These are phyloP conservation scores for Myoxocephalus aenaeus DNA, from an alignment of 2,797 vertebrate species.

Conservation along the genomic window DNA sequence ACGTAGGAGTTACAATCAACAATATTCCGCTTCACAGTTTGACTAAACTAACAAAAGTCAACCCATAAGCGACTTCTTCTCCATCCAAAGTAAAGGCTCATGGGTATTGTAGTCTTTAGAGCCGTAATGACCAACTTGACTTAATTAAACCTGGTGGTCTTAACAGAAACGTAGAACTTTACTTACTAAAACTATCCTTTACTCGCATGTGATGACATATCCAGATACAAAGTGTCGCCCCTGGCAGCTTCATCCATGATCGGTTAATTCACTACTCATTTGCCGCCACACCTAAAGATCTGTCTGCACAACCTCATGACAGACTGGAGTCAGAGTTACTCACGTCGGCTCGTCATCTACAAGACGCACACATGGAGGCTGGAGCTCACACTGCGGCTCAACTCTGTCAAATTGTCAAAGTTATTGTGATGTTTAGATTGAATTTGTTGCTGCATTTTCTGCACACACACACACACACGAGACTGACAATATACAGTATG, in stretches of 20 bases:
- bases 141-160: neutral
- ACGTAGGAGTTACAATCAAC: no score
- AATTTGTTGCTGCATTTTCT: neutral
- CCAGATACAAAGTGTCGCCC: neutral
- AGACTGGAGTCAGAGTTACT: neutral
- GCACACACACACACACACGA: no score
- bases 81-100: no score
- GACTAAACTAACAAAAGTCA: no score
- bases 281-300: constrained; percentile 3
- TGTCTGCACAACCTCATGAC: neutral
- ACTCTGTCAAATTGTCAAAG: neutral
- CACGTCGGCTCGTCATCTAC: no score
- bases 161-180: neutral
- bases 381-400: neutral
- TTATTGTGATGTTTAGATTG: neutral
- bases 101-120: neutral
- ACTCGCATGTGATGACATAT: neutral
- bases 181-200: no score
- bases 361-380: neutral
- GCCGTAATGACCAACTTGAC: no score
- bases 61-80: no score
- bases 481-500: no score
- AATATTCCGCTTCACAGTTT: no score
- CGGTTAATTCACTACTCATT: neutral
- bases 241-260: neutral